Conservation (phyloP, 2,113 vertebrate species). For the Meriones unguiculatus region DNA sequence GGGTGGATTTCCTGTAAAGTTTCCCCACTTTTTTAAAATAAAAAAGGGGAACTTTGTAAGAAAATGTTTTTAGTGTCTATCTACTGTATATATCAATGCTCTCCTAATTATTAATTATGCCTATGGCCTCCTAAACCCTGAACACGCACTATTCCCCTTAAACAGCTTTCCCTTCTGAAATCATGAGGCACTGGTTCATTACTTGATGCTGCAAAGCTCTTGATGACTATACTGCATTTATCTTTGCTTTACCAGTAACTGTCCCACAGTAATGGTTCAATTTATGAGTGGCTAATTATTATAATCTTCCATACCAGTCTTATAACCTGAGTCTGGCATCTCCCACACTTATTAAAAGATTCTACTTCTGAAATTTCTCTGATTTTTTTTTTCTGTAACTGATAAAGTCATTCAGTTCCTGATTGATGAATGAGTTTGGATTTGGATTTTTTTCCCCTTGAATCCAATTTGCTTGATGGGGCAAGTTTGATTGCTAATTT, state of each 20-base stretch:
- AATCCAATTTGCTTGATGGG: background rate
- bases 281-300: background rate
- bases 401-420: background rate
- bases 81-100: background rate
- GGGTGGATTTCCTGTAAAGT: background rate
- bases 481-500: background rate
- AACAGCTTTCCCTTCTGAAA: background rate
- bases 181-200: background rate
- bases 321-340: background rate
- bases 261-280: background rate
- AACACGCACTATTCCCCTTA: background rate
- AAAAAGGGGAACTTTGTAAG: slow-evolving; percentile 42
- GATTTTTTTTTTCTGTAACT: background rate
- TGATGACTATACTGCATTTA: background rate
- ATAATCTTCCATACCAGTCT: background rate
- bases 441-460: background rate
- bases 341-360: background rate
- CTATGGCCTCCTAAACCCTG: background rate
- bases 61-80: background rate
- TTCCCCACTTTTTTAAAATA: background rate
- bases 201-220: background rate
- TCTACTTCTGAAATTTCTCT: background rate
- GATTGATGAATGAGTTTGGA: background rate
- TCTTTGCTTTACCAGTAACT: background rate
- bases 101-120: background rate